Conservation (phyloP, 2,888 invertebrate species). For the Phlogophora meticulosa region DNA sequence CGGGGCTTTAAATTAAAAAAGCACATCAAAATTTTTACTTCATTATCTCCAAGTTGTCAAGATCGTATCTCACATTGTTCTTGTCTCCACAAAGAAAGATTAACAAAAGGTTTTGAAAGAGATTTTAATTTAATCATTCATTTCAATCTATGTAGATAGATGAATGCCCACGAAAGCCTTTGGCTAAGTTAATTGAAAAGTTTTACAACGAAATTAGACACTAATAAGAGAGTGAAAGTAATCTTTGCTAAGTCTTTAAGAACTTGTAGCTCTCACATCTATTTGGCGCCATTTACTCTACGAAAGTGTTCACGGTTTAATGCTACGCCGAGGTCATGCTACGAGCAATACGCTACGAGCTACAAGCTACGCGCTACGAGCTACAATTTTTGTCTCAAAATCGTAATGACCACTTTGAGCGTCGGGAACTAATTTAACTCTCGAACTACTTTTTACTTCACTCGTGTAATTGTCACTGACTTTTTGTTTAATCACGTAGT, state of each 20-base stretch:
- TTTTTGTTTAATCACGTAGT: slow-evolving; percentile 7
- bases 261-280: slow-evolving; percentile 34
- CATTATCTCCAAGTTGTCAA: slow-evolving; percentile 62
- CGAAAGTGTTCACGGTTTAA: slow-evolving; percentile 37
- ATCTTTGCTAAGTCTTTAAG: slow-evolving; percentile 57
- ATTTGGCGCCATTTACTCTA: slow-evolving; percentile 33
- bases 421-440: slow-evolving; percentile 22
- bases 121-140: slow-evolving; percentile 66
- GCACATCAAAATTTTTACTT: slow-evolving; percentile 55
- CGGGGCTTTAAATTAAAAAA: slow-evolving; percentile 54
- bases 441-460: neutral
- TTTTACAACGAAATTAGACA: slow-evolving; percentile 61
- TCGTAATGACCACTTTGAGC: slow-evolving; percentile 27
- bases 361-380: slow-evolving; percentile 20
- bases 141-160: slow-evolving; percentile 67
- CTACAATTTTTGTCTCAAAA: slow-evolving; percentile 1
- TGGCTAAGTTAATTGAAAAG: slow-evolving; percentile 68
- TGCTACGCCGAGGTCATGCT: slow-evolving; percentile 60
- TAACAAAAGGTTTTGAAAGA: slow-evolving; percentile 64
- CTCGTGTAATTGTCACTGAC: neutral
- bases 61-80: slow-evolving; percentile 70
- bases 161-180: slow-evolving; percentile 61
- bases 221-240: slow-evolving; percentile 55
- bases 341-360: slow-evolving; percentile 36
- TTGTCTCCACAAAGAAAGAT: slow-evolving; percentile 63